A percentile compares a stretch with the other conserved stretches of the same genome.
Conservation (phyloP, 1,140 invertebrate species). For the Manduca sexta region DNA sequence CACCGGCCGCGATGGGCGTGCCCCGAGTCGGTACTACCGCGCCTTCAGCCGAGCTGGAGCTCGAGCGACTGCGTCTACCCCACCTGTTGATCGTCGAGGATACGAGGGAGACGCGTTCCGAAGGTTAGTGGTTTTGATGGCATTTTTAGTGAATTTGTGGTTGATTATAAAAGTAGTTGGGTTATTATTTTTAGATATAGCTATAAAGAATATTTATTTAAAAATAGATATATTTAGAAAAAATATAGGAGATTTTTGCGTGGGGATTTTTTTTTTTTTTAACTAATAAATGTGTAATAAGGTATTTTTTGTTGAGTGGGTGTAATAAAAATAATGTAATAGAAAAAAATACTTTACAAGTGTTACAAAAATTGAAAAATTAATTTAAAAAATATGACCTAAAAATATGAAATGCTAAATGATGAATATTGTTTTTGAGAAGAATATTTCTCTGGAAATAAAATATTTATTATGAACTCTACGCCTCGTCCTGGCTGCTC, state of each 20-base stretch:
- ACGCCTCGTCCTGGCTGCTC: conserved; percentile 1
- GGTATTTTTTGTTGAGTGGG: too few species aligned
- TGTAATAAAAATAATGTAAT: too few species aligned
- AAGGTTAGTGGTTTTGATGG: conserved; percentile 54
- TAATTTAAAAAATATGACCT: neutral
- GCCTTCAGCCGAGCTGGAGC: conserved; percentile 45
- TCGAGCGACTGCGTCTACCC: conserved; percentile 48
- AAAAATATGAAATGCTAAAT: too few species aligned
- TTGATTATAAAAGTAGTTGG: too few species aligned
- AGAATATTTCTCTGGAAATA: neutral
- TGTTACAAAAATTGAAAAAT: too few species aligned
- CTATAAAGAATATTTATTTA: too few species aligned
- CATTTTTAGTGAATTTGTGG: too few species aligned
- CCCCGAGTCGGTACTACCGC: conserved; percentile 44
- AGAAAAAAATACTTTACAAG: too few species aligned
- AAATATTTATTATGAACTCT: conserved; percentile 2
- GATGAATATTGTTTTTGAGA: too few species aligned
- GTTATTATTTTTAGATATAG: too few species aligned
- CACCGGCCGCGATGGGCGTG: conserved; percentile 58
- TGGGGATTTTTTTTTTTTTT: neutral
- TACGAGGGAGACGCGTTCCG: conserved; percentile 47
- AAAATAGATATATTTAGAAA: too few species aligned
- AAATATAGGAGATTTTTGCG: neutral
- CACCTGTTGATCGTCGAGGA: conserved; percentile 69
- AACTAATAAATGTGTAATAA: too few species aligned